phyloP scores from a whole-genome alignment of 2,888 invertebrate genomes.

The Sarcophaga carnaria region DNA sequence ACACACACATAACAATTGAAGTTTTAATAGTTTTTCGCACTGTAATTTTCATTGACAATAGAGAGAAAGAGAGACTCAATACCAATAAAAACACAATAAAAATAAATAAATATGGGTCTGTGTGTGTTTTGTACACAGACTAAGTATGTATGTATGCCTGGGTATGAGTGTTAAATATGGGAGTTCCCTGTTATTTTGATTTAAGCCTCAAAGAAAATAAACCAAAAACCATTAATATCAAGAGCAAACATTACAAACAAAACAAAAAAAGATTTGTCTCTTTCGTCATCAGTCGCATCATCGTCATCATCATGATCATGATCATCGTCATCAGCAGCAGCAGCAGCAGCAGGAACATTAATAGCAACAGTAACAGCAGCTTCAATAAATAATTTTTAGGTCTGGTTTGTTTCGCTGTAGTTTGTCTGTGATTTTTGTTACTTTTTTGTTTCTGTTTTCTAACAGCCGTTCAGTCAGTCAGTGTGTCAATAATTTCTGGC shows the following conservation, averaged over 20 bases:
- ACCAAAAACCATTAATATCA: conserved; percentile 64
- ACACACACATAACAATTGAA: conserved; percentile 1
- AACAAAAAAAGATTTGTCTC: conserved; percentile 17
- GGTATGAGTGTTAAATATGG: conserved; percentile 53
- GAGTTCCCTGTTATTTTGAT: conserved; percentile 58
- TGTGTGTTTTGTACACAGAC: background rate
- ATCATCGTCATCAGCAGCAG: conserved; percentile 28
- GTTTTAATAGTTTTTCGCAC: conserved; percentile 64
- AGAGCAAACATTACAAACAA: conserved; percentile 52
- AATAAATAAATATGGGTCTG: background rate
- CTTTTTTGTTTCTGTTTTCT: conserved; percentile 18
- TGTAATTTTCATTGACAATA: conserved; percentile 64
- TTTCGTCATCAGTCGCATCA: conserved; percentile 49
- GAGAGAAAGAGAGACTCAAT: conserved; percentile 24
- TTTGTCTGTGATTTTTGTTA: background rate
- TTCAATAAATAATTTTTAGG: background rate
- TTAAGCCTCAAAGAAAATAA: conserved; percentile 64
- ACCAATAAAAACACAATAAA: background rate
- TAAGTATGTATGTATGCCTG: background rate
- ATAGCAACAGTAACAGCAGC: background rate
- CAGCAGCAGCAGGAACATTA: background rate
- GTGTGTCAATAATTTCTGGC: conserved; percentile 50
- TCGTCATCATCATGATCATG: conserved; percentile 33
- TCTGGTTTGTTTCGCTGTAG: background rate
- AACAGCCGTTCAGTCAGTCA: conserved; percentile 53